Evolutionary conservation across 2,888 invertebrate genomes (phyloP).

Genomic region (Aspidiotus destructor): DNA sequence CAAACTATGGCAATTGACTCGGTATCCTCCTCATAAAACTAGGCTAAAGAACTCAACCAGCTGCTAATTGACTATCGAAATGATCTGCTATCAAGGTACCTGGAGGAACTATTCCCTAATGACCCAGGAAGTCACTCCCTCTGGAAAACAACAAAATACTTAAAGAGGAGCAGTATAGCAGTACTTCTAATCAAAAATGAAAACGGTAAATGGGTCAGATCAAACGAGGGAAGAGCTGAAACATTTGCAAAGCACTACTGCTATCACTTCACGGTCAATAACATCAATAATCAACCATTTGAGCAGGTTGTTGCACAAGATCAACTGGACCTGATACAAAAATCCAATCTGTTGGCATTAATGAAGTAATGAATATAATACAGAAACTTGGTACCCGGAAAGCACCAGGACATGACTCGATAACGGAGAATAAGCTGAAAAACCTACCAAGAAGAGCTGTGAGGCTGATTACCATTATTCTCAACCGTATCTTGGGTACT

Average conservation of each 20-base stretch:
- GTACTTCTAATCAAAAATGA: not conserved
- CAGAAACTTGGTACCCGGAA: not conserved
- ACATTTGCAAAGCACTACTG: not conserved
- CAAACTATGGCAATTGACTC: not conserved
- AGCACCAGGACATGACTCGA: not conserved
- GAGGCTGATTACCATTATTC: not conserved
- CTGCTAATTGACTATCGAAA: not conserved
- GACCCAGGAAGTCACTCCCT: not conserved
- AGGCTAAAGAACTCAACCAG: not conserved
- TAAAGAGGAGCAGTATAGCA: not conserved
- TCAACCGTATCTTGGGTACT: not conserved
- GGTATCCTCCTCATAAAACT: not conserved
- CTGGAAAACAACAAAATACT: not conserved
- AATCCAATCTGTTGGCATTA: not conserved
- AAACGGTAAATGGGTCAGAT: not conserved
- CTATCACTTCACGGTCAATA: not conserved
- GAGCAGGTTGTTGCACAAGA: not conserved
- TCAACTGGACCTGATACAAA: not conserved
- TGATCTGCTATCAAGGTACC: not conserved
- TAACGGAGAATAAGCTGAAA: not conserved
- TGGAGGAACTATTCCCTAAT: not conserved
- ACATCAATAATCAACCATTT: not conserved
- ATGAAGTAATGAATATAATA: not conserved
- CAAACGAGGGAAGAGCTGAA: not conserved
- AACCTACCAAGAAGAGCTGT: not conserved